A percentile compares a stretch with the other conserved stretches of the same genome.
These are phyloP conservation scores for Catostylus mosaicus DNA, from an alignment of 30 jellyfish, hydroid and myxozoan species.

Conservation along the genomic window DNA sequence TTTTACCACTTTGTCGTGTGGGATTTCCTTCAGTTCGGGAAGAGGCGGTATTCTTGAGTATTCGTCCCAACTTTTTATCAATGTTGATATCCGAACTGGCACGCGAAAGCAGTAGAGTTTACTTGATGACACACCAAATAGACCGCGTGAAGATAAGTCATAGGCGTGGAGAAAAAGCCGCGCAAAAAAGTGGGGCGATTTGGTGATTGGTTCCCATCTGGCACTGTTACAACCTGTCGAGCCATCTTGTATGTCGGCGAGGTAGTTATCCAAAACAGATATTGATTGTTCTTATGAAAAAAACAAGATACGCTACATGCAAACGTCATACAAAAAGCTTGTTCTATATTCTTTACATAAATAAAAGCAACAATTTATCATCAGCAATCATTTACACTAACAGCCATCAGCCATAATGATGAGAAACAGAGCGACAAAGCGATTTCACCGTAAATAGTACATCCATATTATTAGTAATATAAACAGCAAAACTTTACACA, in stretches of 20 bases:
- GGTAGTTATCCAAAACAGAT: neutral
- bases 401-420: no score
- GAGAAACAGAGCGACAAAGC: no score
- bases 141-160: constrained; percentile 5
- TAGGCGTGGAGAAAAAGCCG: constrained; percentile 3
- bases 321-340: neutral
- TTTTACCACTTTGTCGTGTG: constrained; percentile 12
- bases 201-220: constrained; percentile 40
- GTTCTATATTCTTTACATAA: no score
- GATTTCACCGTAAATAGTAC: no score
- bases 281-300: neutral
- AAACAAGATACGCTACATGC: neutral
- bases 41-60: constrained; percentile 27
- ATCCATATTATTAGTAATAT: no score
- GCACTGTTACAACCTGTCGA: constrained; percentile 28
- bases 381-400: no score
- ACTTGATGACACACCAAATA: constrained; percentile 17
- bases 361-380: no score
- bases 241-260: neutral
- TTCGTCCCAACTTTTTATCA: constrained; percentile 8
- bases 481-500: no score
- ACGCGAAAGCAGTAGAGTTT: constrained; percentile 41
- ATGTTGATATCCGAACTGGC: constrained; percentile 28
- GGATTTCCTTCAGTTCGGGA: constrained; percentile 40
- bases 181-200: constrained; percentile 15